A percentile compares a stretch with the other conserved stretches of the same genome.
Evolutionary conservation across 2,797 vertebrate genomes (phyloP).

Genomic region (Adelosebastes latens): DNA sequence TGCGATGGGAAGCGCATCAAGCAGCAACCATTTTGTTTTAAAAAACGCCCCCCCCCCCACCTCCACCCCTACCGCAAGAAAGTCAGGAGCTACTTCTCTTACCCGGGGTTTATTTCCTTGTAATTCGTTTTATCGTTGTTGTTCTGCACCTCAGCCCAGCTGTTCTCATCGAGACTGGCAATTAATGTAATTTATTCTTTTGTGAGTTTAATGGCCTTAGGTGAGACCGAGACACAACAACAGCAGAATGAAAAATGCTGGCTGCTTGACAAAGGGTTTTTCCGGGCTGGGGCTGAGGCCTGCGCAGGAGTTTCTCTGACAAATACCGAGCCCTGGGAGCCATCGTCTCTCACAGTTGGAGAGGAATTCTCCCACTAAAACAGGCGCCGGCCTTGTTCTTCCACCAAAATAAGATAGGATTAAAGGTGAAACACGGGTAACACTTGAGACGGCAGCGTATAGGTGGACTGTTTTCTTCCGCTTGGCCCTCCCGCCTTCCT

Average conservation of each 20-base stretch:
- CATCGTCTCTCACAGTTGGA: constrained; percentile 45
- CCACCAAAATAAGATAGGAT: constrained; percentile 37
- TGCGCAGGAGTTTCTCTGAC: constrained; percentile 61
- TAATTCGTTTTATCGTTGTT: constrained; percentile 77
- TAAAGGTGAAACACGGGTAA: constrained; percentile 56
- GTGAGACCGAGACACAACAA: constrained; percentile 77
- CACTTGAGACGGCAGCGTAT: constrained; percentile 24
- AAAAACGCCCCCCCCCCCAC: not conserved
- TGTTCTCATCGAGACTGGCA: constrained; percentile 79
- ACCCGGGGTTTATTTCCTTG: constrained; percentile 73
- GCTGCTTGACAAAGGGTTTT: constrained; percentile 68
- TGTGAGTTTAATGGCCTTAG: constrained; percentile 83
- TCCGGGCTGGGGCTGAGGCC: constrained; percentile 57
- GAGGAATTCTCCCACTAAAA: constrained; percentile 54
- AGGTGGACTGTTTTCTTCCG: constrained; percentile 23
- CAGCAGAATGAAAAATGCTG: constrained; percentile 72
- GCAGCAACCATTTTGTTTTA: constrained; percentile 56
- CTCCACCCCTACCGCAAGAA: constrained; percentile 20
- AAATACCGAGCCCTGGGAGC: constrained; percentile 65
- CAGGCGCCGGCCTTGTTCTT: constrained; percentile 41
- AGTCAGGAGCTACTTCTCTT: constrained; percentile 59
- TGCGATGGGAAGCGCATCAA: constrained; percentile 5
- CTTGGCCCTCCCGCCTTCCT: constrained; percentile 21
- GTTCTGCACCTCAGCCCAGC: constrained; percentile 79
- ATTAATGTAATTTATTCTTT: constrained; percentile 85